Percentiles rank a stretch among this genome's conserved stretches.
phyloP scores from a whole-genome alignment of 1,140 invertebrate genomes.

The Aleiodes sp. region DNA sequence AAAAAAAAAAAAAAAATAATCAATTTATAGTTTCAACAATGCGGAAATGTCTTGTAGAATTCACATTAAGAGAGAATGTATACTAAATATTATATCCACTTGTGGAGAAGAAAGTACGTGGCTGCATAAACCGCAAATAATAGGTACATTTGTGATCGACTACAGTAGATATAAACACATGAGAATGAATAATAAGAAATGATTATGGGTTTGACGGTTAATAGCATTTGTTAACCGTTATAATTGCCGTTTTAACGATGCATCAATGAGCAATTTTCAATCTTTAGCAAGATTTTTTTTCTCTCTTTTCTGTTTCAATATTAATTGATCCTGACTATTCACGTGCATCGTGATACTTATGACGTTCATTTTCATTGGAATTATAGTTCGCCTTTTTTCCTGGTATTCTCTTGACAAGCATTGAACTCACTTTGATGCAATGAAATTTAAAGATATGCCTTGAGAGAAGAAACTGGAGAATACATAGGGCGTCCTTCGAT shows the following conservation, averaged over 20 bases:
- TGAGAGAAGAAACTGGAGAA: too few relatives aligned
- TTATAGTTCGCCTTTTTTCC: too few relatives aligned
- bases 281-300: not conserved
- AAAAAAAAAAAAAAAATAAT: too few relatives aligned
- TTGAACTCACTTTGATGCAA: too few relatives aligned
- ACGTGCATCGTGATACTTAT: too few relatives aligned
- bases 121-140: slow-evolving; percentile 32
- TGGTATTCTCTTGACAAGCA: too few relatives aligned
- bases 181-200: not conserved
- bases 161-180: slow-evolving; percentile 1
- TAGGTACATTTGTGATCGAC: not conserved
- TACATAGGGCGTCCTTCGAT: too few relatives aligned
- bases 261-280: not conserved
- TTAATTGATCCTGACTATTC: too few relatives aligned
- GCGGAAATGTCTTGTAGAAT: not conserved
- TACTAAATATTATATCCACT: not conserved
- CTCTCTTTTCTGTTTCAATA: not conserved
- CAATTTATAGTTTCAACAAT: not conserved
- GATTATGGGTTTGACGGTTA: slow-evolving; percentile 1
- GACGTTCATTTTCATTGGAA: too few relatives aligned
- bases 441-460: too few relatives aligned
- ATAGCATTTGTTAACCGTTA: not conserved
- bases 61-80: not conserved
- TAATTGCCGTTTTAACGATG: not conserved
- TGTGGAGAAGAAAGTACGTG: slow-evolving; percentile 6